Base-by-base conservation (phyloP, 2,888 invertebrate species). In the Tipula helvola region DNA sequence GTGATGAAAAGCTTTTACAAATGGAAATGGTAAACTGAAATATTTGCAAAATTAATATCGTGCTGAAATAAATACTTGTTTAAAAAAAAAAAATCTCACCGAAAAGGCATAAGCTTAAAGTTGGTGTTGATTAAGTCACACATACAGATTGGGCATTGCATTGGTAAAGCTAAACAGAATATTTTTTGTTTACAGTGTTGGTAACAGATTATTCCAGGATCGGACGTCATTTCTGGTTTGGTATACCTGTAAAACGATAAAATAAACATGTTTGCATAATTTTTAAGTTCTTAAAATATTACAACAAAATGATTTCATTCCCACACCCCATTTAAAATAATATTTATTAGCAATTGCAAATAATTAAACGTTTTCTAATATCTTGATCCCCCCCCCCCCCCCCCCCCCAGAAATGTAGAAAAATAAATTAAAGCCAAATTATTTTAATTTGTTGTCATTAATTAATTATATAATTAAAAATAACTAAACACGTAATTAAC, bases 151-250 rank as follows among this genome's bases (percentile, higher is more conserved):
- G 97, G 97, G 90, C 97, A 98, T 88, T 92, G 91, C 89, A 94
- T 93, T 86, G 97, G 97, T 90, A 97, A 93, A 88, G 93, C 92
- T 89, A 96, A 95, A 90, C 97, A 97, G 92, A 97, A 97, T 89
- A 97, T 94, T 92, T 95, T 95, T 88, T 95, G 93, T 87, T 94
- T 94, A 91, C 97, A 97, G 92, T 98, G 98, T 93, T 97, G 96
- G 92, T 97, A 97, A 93, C 97, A 97, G 91, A 97, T 93, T 90
- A 97, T 96, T 89, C 96, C 95, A 89, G 96, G 95, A 93, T 96
- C 96, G 93, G 90, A 90, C 89, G 90, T 90, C 57, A 86, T 87
- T 28, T 0, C 28, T 28, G 3, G 8, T 28, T 71, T 28, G 28
- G n/a, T n/a, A n/a, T 71, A 10, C 28, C 28, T 71, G 16, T 71